These are phyloP conservation scores for Opisthocomus hoazin DNA, from an alignment of 2,113 vertebrate species.

Conservation along the genomic window DNA sequence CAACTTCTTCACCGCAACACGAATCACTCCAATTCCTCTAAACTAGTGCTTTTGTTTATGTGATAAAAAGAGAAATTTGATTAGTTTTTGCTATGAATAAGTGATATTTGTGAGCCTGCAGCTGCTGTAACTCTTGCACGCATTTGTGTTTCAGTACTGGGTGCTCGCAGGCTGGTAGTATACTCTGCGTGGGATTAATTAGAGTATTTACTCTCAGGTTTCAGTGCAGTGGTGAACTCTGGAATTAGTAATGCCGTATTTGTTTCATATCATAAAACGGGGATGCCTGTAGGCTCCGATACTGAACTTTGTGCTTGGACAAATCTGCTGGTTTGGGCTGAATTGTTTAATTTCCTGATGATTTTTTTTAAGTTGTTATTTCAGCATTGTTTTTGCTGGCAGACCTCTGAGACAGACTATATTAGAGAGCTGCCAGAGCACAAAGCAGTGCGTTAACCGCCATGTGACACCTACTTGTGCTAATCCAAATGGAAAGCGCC, in stretches of 20 bases:
- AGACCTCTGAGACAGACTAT: background rate
- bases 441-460: background rate
- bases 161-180: too few species aligned
- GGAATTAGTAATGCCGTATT: background rate
- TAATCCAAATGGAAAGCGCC: background rate
- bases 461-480: accelerated
- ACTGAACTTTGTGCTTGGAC: background rate
- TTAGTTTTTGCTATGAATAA: too few species aligned
- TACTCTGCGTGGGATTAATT: background rate
- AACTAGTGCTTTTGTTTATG: background rate
- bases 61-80: background rate
- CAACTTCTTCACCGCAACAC: background rate
- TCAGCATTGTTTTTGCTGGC: background rate
- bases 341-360: background rate
- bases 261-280: background rate
- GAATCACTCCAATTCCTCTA: background rate
- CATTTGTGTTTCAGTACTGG: accelerated
- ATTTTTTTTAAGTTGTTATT: background rate
- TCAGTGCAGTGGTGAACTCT: background rate
- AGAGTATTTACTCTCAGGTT: background rate
- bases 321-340: background rate
- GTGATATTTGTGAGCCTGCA: background rate
- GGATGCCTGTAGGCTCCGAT: background rate
- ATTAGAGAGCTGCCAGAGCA: background rate
- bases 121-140: background rate